Evolutionary conservation across 2,888 invertebrate species (phyloP), one percentile per base, ranked within the genome.

Genomic region (Apocheima hispidaria): DNA sequence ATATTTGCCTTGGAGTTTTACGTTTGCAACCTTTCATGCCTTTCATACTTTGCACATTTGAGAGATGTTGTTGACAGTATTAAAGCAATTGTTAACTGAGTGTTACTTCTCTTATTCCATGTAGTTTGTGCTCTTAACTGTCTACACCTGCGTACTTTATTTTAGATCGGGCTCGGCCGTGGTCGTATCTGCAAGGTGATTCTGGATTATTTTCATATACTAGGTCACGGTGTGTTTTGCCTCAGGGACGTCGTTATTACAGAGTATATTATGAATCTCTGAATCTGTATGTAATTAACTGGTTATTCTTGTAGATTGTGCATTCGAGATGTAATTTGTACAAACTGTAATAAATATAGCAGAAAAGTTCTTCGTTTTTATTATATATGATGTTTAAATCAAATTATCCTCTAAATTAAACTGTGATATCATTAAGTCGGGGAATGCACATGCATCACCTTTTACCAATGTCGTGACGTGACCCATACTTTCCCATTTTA

Each of bases 201-300:
- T 81, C 84, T 83, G 78, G 84, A 88, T 85, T 91, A 91, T 92
- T 90, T 89, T 89, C 84, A 90, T 83, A 88, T 89, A 87, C 88
- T 91, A 82, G 92, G 92, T 88, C 90, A 85, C 80, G 74, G 74
- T 73, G 77, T 81, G 88, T 80, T 83, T 83, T 83, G 87, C 88
- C 86, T 91, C 90, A 89, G 82, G 92, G 92, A 91, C 90, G 72
- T 76, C 68, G 56, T 66, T 78, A 81, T 80, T 79, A 78, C 79
- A 73, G 77, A 49, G 14, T 14, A 77, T 72, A 74, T 69, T 72
- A 71, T 78, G 77, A 82, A 79, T 64, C 65, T 59, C 59, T 67
- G 63, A 70, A 73, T 77, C 74, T 83, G 77, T 75, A 74, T 75
- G 71, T 75, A 69, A 75, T 74, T 75, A 60, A 62, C 63, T 67